These are phyloP conservation scores for Ictalurus furcatus DNA, from an alignment of 2,113 vertebrate genomes.

Conservation along the genomic window DNA sequence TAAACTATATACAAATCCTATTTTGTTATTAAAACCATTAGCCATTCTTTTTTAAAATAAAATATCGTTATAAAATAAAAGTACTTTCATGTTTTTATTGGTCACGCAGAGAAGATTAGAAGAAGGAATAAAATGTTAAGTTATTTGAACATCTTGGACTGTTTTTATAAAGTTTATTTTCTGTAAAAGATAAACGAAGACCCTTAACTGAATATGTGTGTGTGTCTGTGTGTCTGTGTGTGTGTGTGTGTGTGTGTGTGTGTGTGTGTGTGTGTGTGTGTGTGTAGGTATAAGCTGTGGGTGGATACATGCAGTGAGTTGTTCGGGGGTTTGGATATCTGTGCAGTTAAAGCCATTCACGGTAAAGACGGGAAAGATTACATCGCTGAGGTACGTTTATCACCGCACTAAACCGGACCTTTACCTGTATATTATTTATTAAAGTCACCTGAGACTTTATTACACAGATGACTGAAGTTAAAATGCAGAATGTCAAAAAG, in stretches of 20 bases:
- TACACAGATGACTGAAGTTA: background rate
- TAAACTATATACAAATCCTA: background rate
- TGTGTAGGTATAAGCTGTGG: constrained; percentile 90
- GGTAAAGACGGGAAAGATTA: constrained; percentile 98
- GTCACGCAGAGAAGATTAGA: background rate
- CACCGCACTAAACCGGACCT: constrained; percentile 74
- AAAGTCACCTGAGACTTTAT: background rate
- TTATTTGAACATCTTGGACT: too few species aligned
- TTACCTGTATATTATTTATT: constrained; percentile 67
- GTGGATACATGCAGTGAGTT: constrained; percentile 93
- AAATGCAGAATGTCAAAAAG: background rate
- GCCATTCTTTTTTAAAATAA: background rate
- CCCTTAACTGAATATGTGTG: background rate
- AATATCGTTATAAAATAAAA: background rate
- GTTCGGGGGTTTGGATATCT: constrained; percentile 96
- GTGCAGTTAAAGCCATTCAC: constrained; percentile 95
- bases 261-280: constrained; percentile 20
- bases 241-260: constrained; percentile 10
- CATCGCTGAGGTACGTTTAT: constrained; percentile 88
- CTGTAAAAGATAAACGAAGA: background rate
- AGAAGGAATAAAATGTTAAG: background rate
- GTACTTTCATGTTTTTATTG: background rate
- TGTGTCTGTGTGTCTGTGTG: background rate
- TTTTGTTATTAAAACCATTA: background rate
- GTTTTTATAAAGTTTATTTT: too few species aligned